phyloP scores from a whole-genome alignment of 2,797 vertebrate species.

The Eremophila alpestris region DNA sequence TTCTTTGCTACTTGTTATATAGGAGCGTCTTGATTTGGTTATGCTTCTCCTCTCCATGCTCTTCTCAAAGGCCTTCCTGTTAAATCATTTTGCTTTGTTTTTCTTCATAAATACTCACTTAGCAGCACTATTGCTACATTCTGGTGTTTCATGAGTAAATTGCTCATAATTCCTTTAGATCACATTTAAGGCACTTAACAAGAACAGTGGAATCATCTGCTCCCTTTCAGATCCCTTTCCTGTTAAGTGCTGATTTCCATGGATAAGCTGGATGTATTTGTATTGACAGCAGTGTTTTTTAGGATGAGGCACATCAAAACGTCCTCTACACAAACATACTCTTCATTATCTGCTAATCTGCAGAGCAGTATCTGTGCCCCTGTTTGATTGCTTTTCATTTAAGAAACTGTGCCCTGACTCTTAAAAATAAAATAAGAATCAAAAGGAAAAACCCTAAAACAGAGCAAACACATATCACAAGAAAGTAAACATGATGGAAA shows the following conservation, averaged over 20 bases:
- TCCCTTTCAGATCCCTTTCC: background rate
- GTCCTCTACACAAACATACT: background rate
- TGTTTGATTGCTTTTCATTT: conserved; percentile 27
- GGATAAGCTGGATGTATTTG: background rate
- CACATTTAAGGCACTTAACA: background rate
- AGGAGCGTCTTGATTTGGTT: background rate
- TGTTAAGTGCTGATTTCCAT: background rate
- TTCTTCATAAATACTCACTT: background rate
- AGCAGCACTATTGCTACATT: background rate
- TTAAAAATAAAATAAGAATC: conserved; percentile 39
- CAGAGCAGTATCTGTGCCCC: background rate
- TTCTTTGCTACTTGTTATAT: background rate
- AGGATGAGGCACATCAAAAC: background rate
- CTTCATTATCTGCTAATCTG: background rate
- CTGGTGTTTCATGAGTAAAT: background rate
- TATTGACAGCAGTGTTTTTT: background rate
- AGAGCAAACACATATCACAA: background rate
- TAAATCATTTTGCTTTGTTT: background rate
- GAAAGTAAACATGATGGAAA: conserved; percentile 15
- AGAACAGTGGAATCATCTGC: background rate
- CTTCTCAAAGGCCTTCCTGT: background rate
- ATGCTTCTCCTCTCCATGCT: background rate
- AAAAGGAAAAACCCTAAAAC: background rate
- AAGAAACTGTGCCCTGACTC: conserved; percentile 16
- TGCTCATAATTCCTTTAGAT: background rate